Conservation (phyloP, 1,140 invertebrate genomes). For the Apis laboriosa region DNA sequence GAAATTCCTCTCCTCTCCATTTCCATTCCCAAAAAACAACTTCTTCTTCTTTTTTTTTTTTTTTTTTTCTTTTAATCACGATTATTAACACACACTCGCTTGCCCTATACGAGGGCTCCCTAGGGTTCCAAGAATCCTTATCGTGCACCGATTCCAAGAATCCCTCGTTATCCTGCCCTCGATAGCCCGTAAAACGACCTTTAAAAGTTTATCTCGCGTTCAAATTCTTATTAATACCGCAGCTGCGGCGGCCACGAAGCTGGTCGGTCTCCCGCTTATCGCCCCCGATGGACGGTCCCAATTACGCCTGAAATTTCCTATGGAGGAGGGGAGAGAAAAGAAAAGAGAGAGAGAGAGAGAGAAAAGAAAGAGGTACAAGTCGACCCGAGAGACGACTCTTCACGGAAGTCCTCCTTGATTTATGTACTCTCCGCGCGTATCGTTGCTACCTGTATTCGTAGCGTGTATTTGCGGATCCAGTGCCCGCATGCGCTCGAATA, state of each 20-base stretch:
- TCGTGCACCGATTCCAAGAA: conserved; percentile 11
- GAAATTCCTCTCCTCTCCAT: too few relatives aligned
- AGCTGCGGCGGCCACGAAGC: too few relatives aligned
- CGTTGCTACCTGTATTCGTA: conserved; percentile 25
- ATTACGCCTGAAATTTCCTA: conserved; percentile 26
- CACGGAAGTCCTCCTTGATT: conserved; percentile 38
- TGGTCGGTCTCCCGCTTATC: not conserved
- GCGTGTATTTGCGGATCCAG: conserved; percentile 17
- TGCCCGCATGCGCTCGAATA: conserved; percentile 4
- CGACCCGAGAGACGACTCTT: not conserved
- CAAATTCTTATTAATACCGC: conserved; percentile 42
- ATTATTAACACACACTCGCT: not conserved
- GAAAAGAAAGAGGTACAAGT: not conserved
- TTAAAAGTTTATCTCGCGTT: conserved; percentile 26
- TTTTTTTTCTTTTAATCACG: too few relatives aligned
- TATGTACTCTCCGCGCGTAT: conserved; percentile 13
- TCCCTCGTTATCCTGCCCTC: conserved; percentile 14
- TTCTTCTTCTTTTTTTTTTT: not conserved
- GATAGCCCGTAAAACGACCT: conserved; percentile 16
- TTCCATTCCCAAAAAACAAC: not conserved
- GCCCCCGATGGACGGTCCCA: not conserved
- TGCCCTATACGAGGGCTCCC: not conserved
- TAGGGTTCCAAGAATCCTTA: not conserved
- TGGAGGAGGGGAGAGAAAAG: too few relatives aligned
- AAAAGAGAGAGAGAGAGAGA: too few relatives aligned